Percentiles rank a stretch among this genome's conserved stretches.
These are phyloP conservation scores for Entelurus aequoreus DNA, from an alignment of 2,113 vertebrate genomes.

Conservation along the genomic window DNA sequence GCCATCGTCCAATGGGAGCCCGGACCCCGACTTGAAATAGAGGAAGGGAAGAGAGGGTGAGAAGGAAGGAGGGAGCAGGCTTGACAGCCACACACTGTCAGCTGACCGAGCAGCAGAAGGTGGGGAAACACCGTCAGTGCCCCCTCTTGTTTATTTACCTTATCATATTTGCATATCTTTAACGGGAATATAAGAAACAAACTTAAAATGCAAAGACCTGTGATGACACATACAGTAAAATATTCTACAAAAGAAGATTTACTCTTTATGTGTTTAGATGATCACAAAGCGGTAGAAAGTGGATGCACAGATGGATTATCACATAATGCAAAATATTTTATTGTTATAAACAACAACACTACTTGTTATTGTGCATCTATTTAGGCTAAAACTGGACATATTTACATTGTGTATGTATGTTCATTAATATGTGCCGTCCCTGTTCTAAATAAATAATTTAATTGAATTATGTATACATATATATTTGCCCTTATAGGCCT, in stretches of 20 bases:
- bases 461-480: no score
- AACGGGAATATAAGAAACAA: not conserved
- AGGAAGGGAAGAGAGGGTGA: slow-evolving; percentile 48
- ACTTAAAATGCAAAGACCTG: not conserved
- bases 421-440: no score
- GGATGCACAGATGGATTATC: no score
- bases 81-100: slow-evolving; percentile 77
- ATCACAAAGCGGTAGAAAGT: no score
- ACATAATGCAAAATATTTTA: no score
- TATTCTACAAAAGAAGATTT: not conserved
- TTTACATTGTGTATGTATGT: no score
- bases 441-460: no score
- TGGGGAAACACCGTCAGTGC: slow-evolving; percentile 8
- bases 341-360: no score
- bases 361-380: no score
- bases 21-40: slow-evolving; percentile 35
- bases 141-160: not conserved
- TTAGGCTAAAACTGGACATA: no score
- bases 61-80: slow-evolving; percentile 37
- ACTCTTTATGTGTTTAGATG: no score
- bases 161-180: not conserved
- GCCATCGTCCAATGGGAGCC: slow-evolving; percentile 64
- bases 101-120: slow-evolving; percentile 73
- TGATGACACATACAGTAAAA: not conserved
- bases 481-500: no score